Evolutionary conservation across 2,888 invertebrate species (phyloP), one percentile per base, ranked within the genome.

Genomic region (Patella pellucida): DNA sequence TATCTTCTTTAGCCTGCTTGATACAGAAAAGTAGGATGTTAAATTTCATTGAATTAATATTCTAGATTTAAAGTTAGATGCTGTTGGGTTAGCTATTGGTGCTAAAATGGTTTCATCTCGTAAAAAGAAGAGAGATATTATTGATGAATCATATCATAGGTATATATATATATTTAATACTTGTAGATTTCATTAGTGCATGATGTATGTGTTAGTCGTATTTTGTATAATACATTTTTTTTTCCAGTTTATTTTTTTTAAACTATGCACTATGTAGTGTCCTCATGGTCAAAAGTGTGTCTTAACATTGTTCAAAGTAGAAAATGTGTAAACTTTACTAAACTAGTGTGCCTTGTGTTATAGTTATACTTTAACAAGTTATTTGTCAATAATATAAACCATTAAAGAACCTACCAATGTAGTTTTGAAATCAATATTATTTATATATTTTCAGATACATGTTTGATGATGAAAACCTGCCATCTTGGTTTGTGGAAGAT

Each of bases 401-500:
- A 41, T 41, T 41, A 9, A 41, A 41, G 41, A 9, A 41, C 41
- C 0, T 41, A 5, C 7, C 41, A 41, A 41, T 41, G 41, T 41
- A 41, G 41, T 41, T 41, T 41, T 41, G 41, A 9, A 41, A 41
- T 41, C 41, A 41, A 41, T 9, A 41, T 56, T 4, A 12, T 62
- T 12, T 62, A 11, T 62, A 62, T 19, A 72, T 62, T 76, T 78
- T 51, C 80, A 92, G 92, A 72, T 98, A 96, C 89, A 94, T 95
- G 3, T 97, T 96, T 89, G 96, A 97, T 88, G 99, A 99, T 90
- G 94, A 94, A 1, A 93, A 95, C 89, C 92, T 99, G 71, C 99
- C 99, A 0, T 95, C 95, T 84, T 99, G 99, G 99, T 99, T 99
- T 92, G 93, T 94, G 0, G 94, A 96, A 77, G 99, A 99, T 86